Evolutionary conservation across 92 coral and sea anemone genomes (phyloP).

Genomic region (Plumapathes pennacea): DNA sequence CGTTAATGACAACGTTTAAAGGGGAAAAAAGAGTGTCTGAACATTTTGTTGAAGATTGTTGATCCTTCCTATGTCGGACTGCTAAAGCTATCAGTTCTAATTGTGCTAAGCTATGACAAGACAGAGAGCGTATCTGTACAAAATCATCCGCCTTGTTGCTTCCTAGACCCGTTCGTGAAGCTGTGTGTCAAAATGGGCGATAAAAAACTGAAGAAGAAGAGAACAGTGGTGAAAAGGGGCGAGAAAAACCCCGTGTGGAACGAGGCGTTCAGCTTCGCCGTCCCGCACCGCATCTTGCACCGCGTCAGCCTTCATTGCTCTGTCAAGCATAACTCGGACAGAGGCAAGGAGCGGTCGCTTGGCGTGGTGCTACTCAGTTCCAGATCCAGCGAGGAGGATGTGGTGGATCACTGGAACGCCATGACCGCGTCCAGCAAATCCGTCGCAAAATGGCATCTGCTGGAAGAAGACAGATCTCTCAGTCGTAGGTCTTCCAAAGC

Average conservation of each 20-base stretch:
- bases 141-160: background rate
- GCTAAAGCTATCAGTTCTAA: background rate
- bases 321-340: constrained; percentile 82
- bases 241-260: constrained; percentile 90
- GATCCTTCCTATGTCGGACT: background rate
- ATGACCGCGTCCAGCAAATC: constrained; percentile 76
- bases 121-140: too few relatives aligned
- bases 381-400: constrained; percentile 80
- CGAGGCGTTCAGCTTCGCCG: constrained; percentile 88
- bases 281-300: constrained; percentile 79
- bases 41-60: background rate
- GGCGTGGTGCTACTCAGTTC: constrained; percentile 81
- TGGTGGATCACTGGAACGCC: constrained; percentile 97
- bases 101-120: too few relatives aligned
- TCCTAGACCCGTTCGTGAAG: constrained; percentile 88
- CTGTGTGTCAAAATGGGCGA: constrained; percentile 87
- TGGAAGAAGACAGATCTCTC: constrained; percentile 58
- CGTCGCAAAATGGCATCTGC: constrained; percentile 88
- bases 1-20: too few relatives aligned
- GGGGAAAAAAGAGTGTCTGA: too few relatives aligned
- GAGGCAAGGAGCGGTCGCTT: constrained; percentile 77
- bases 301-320: constrained; percentile 70
- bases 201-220: constrained; percentile 81
- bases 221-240: constrained; percentile 79
- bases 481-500: background rate